Evolutionary conservation across 2,797 vertebrate species (phyloP).

Genomic region (Tympanoctomys barrerae): DNA sequence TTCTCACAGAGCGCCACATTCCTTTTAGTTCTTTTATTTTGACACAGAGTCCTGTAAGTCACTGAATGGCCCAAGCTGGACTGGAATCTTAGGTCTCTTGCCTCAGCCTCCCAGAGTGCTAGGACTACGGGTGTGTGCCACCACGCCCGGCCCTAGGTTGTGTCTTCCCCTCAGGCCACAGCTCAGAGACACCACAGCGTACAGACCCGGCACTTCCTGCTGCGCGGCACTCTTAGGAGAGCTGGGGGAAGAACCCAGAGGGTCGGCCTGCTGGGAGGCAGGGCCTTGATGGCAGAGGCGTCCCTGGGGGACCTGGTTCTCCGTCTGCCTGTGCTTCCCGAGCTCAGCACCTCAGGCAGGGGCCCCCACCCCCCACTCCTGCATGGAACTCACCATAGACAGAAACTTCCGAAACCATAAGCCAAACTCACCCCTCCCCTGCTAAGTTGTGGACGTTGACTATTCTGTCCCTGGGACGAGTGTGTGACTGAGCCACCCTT

Average conservation of each 20-base stretch:
- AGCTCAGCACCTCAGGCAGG: not conserved
- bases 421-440: not conserved
- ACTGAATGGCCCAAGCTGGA: not conserved
- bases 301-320: not conserved
- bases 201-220: fast-evolving
- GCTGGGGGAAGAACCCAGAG: not conserved
- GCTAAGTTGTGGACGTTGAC: not conserved
- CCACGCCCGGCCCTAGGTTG: not conserved
- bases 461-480: not conserved
- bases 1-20: not conserved
- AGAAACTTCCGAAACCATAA: not conserved
- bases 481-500: not conserved
- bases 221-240: not conserved
- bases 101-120: not conserved
- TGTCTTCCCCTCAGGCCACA: not conserved
- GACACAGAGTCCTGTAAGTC: not conserved
- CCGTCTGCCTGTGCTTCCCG: not conserved
- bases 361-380: not conserved
- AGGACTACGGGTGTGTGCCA: not conserved
- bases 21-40: not conserved
- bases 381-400: not conserved
- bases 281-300: not conserved
- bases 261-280: not conserved
- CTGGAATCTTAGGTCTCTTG: not conserved
- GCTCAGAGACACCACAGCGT: not conserved